Evolutionary conservation across 2,797 vertebrate genomes (phyloP).

Genomic region (Fistularia commersonii): DNA sequence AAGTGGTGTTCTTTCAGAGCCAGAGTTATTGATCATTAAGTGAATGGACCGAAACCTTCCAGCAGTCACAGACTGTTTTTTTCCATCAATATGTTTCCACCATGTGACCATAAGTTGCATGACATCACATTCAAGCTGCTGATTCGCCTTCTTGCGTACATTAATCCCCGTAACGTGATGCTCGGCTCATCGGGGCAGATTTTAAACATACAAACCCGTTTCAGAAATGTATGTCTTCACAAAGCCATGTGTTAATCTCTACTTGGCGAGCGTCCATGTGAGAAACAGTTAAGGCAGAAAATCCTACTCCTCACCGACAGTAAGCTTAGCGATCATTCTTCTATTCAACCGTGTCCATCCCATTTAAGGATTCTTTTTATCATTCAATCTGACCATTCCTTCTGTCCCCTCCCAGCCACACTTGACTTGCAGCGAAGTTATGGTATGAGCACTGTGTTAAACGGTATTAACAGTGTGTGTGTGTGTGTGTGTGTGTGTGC

Average conservation of each 20-base stretch:
- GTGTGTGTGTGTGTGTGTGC: conserved; percentile 20
- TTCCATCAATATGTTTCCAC: conserved; percentile 23
- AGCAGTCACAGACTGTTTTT: conserved; percentile 21
- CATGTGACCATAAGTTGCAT: conserved; percentile 6
- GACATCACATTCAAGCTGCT: conserved; percentile 21
- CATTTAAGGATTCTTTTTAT: conserved; percentile 55
- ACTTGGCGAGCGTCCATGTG: conserved; percentile 23
- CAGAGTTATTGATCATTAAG: conserved; percentile 37
- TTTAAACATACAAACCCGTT: conserved; percentile 8
- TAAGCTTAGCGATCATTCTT: conserved; percentile 36
- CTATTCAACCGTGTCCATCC: conserved; percentile 39
- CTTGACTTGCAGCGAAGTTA: conserved; percentile 31
- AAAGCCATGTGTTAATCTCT: conserved; percentile 22
- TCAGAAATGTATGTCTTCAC: conserved; percentile 8
- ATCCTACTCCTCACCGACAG: conserved; percentile 27
- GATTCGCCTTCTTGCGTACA: conserved; percentile 5
- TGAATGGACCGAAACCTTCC: conserved; percentile 34
- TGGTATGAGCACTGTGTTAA: conserved; percentile 1
- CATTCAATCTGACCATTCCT: conserved; percentile 23
- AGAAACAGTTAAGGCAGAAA: conserved; percentile 42
- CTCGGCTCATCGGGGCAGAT: neutral
- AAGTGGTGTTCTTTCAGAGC: conserved; percentile 21
- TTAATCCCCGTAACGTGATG: neutral
- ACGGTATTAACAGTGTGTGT: conserved; percentile 9
- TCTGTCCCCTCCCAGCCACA: conserved; percentile 1